Conservation (phyloP, 2,113 vertebrate species). For the Calonectris borealis region DNA sequence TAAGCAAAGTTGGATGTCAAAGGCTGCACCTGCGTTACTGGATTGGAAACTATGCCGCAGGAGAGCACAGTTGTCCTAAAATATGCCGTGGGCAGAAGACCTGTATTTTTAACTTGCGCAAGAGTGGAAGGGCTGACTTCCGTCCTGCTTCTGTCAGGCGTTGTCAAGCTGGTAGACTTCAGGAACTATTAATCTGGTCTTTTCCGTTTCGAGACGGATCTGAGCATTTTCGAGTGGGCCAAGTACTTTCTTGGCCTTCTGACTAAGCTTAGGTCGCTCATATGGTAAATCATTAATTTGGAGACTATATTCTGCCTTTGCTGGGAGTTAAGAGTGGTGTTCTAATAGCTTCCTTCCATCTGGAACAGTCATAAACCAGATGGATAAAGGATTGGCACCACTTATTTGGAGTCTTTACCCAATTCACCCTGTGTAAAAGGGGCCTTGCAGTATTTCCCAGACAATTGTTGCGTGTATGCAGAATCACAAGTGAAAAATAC, state of each 20-base stretch:
- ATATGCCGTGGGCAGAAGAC: not conserved
- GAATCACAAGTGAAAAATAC: constrained; percentile 1
- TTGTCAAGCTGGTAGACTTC: constrained; percentile 42
- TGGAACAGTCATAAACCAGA: constrained; percentile 64
- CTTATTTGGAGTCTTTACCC: constrained; percentile 53
- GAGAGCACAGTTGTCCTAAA: not conserved
- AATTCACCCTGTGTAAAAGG: constrained; percentile 42
- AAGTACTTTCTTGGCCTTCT: constrained; percentile 66
- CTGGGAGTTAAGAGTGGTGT: constrained; percentile 52
- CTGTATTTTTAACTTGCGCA: not conserved
- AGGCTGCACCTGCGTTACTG: not conserved
- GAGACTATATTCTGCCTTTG: constrained; percentile 25
- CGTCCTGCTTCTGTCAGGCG: not conserved
- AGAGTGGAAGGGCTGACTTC: not conserved
- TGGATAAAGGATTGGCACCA: constrained; percentile 61
- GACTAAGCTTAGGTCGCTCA: constrained; percentile 38
- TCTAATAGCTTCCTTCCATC: constrained; percentile 64
- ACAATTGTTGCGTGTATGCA: constrained; percentile 53
- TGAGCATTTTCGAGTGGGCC: constrained; percentile 69
- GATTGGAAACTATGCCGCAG: not conserved
- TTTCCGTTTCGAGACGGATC: constrained; percentile 47
- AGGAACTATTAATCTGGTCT: constrained; percentile 55
- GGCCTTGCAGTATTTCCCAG: constrained; percentile 19
- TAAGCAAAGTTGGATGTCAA: not conserved
- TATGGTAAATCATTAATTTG: constrained; percentile 62